phyloP scores from a whole-genome alignment of 2,113 vertebrate species.

The Monopterus albus region DNA sequence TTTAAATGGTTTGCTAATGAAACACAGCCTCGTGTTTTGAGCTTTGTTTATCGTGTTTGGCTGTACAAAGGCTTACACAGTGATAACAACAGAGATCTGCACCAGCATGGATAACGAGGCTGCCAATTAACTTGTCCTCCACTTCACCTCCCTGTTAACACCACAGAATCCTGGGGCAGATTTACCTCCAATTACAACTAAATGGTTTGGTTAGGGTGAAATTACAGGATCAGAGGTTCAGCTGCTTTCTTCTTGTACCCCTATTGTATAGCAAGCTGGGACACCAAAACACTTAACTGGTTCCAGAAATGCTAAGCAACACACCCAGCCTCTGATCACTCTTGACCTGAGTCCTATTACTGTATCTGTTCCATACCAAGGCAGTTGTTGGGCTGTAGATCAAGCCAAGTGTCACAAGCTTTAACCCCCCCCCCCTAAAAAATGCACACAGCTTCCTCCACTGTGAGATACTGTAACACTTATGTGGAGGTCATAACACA shows the following conservation, averaged over 20 bases:
- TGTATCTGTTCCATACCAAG: background rate
- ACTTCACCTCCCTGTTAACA: conserved; percentile 11
- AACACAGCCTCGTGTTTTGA: background rate
- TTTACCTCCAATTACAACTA: conserved; percentile 19
- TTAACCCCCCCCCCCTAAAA: too few relatives aligned
- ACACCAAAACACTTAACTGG: background rate
- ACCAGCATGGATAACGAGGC: conserved; percentile 14
- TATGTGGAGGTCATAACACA: background rate
- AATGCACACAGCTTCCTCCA: background rate
- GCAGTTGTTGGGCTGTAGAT: background rate
- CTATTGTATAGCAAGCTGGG: conserved; percentile 14
- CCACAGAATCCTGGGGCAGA: conserved; percentile 9
- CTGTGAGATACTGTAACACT: background rate
- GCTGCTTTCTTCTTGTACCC: background rate
- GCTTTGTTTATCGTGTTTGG: conserved; percentile 9
- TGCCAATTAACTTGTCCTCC: conserved; percentile 35
- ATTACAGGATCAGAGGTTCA: conserved; percentile 13
- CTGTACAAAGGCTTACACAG: background rate
- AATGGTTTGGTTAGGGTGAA: conserved; percentile 4
- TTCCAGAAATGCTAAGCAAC: background rate
- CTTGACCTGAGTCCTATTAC: conserved; percentile 11
- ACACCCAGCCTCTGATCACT: background rate
- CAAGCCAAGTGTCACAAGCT: background rate
- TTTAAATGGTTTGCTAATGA: conserved; percentile 22
- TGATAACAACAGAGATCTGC: conserved; percentile 7